These are phyloP conservation scores for Margaritifera margaritifera DNA, from an alignment of 2,888 invertebrate genomes.

Conservation along the genomic window DNA sequence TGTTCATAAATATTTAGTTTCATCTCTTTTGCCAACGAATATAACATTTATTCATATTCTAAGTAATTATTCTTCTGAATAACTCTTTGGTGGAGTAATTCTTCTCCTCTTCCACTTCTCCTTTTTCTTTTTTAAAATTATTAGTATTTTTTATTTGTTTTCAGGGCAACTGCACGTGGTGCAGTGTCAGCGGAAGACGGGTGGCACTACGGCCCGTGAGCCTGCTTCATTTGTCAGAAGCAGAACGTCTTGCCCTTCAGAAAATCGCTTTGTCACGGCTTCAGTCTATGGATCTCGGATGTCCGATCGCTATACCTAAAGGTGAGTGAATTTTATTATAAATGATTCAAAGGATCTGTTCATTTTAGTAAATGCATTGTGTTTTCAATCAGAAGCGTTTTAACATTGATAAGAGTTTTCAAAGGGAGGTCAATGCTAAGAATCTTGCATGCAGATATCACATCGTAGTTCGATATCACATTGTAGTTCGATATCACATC, in stretches of 20 bases:
- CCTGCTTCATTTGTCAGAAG: constrained; percentile 83
- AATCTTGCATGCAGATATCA: no score
- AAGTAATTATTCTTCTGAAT: neutral
- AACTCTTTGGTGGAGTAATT: neutral
- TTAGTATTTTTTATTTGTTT: constrained; percentile 18
- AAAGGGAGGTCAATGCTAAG: no score
- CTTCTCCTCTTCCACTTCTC: neutral
- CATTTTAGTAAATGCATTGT: no score
- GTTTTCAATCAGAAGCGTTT: no score
- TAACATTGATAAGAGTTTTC: no score
- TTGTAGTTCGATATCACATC: no score
- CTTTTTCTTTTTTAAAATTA: neutral
- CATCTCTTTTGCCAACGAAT: neutral
- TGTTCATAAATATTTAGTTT: no score
- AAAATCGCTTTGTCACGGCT: constrained; percentile 90
- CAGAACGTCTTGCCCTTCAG: constrained; percentile 86
- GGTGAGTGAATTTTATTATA: constrained; percentile 76
- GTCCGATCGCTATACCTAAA: constrained; percentile 85
- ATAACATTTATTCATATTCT: neutral
- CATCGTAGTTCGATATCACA: no score
- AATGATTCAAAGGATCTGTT: neutral
- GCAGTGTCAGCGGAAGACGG: constrained; percentile 64
- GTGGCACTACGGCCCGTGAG: constrained; percentile 79
- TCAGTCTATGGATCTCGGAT: constrained; percentile 88
- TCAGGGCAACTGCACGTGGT: constrained; percentile 68